These are phyloP conservation scores for Megalurothrips usitatus DNA, from an alignment of 2,888 invertebrate genomes.

Conservation along the genomic window DNA sequence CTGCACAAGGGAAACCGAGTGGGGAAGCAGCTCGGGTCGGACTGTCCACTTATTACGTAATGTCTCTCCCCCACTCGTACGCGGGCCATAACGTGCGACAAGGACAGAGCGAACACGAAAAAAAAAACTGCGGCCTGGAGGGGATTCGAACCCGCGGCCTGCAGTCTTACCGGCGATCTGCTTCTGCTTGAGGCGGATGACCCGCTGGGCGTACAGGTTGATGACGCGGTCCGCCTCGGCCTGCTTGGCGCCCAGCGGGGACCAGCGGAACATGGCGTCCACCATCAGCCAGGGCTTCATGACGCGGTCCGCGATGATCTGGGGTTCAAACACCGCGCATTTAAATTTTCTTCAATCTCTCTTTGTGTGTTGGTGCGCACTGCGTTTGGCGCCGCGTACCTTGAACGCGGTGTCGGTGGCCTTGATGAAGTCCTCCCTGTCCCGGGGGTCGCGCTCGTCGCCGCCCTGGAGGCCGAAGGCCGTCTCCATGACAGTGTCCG, in stretches of 20 bases:
- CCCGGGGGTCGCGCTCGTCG: neutral
- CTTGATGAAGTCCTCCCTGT: neutral
- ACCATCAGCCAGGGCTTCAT: slow-evolving; percentile 10
- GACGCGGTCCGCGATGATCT: neutral
- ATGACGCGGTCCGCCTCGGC: neutral
- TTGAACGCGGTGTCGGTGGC: neutral
- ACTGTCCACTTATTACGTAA: too few species aligned
- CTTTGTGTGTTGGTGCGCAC: too few species aligned
- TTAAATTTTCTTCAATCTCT: too few species aligned
- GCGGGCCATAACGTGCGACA: too few species aligned
- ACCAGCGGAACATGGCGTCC: neutral
- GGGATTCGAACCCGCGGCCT: too few species aligned
- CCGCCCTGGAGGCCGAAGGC: slow-evolving; percentile 11
- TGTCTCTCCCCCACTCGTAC: too few species aligned
- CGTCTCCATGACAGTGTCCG: slow-evolving; percentile 16
- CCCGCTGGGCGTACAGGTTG: neutral
- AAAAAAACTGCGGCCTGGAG: too few species aligned
- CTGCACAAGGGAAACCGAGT: too few species aligned
- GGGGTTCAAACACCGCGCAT: neutral
- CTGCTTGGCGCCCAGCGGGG: neutral
- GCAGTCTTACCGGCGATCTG: neutral
- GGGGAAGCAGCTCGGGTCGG: too few species aligned
- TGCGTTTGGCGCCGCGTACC: neutral
- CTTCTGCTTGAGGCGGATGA: neutral
- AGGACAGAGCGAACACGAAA: too few species aligned